Percentiles rank a stretch among this genome's conserved stretches.
phyloP scores from a whole-genome alignment of 2,113 vertebrate species.

The Dipodomys spectabilis region DNA sequence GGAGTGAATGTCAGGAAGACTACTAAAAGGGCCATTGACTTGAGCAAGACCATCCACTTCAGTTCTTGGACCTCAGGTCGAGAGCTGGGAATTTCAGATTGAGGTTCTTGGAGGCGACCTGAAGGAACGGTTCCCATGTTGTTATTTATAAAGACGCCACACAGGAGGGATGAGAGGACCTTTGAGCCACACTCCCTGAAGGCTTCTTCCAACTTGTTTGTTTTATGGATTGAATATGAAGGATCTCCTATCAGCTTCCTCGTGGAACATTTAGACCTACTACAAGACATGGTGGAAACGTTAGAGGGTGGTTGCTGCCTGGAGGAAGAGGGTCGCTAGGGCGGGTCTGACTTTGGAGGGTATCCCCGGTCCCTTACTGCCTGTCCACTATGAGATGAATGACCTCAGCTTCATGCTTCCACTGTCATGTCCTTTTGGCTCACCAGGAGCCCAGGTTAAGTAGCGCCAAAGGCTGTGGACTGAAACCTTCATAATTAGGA shows the following conservation, averaged over 20 bases:
- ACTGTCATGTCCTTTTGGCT: not conserved
- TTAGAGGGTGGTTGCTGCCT: not conserved
- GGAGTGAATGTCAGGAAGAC: not conserved
- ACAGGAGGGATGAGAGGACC: fast-evolving
- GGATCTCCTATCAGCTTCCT: too few species aligned
- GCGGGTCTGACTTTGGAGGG: not conserved
- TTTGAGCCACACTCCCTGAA: too few species aligned
- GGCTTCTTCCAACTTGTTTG: not conserved
- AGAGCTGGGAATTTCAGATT: not conserved
- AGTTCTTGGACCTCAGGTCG: not conserved
- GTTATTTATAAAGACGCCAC: not conserved
- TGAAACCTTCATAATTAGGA: not conserved
- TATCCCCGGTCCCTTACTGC: not conserved
- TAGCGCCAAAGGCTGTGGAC: not conserved
- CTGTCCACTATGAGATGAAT: not conserved
- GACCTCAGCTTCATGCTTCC: not conserved
- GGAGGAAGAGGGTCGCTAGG: not conserved
- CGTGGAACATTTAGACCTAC: not conserved
- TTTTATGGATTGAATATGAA: not conserved
- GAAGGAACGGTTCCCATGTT: not conserved
- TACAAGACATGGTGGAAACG: not conserved
- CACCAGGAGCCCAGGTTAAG: not conserved
- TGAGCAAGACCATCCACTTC: not conserved
- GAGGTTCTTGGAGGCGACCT: not conserved
- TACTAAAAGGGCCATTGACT: not conserved